Conservation (phyloP, 1,140 invertebrate species). For the Pachyrhynchus sulphureomaculatus region DNA sequence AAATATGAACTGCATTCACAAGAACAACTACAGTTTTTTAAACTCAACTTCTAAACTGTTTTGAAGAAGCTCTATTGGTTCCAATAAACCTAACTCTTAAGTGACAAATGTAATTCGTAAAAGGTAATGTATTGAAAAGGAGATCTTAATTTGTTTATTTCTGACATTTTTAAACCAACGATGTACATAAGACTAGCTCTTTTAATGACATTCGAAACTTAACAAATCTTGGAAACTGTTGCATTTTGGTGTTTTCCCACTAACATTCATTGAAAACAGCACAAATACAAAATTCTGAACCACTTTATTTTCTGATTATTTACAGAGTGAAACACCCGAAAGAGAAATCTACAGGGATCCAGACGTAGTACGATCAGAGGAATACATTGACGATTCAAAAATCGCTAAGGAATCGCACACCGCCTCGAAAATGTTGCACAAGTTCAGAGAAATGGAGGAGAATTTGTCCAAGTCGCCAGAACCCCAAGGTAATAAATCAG, state of each 20-base stretch:
- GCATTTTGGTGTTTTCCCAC: neutral
- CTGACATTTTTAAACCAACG: too few species aligned
- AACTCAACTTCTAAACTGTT: too few species aligned
- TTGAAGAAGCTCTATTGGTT: too few species aligned
- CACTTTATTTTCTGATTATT: slow-evolving; percentile 6
- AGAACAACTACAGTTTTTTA: too few species aligned
- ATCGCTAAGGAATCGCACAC: slow-evolving; percentile 70
- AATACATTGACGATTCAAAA: slow-evolving; percentile 59
- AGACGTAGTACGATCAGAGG: slow-evolving; percentile 67
- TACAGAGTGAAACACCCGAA: slow-evolving; percentile 58
- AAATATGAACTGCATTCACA: too few species aligned
- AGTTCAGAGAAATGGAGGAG: slow-evolving; percentile 86
- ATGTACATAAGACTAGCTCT: too few species aligned
- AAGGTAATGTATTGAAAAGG: too few species aligned
- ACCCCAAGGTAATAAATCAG: slow-evolving; percentile 54
- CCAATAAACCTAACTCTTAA: too few species aligned
- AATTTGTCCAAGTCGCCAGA: slow-evolving; percentile 60
- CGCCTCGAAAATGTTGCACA: slow-evolving; percentile 78
- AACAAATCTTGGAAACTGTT: too few species aligned
- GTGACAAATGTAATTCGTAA: too few species aligned
- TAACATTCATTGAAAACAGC: neutral
- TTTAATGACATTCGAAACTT: too few species aligned
- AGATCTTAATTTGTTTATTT: too few species aligned
- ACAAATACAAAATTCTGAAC: neutral
- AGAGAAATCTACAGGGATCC: slow-evolving; percentile 76